Evolutionary conservation across 2,888 invertebrate species (phyloP).

Genomic region (Eupithecia inturbata): DNA sequence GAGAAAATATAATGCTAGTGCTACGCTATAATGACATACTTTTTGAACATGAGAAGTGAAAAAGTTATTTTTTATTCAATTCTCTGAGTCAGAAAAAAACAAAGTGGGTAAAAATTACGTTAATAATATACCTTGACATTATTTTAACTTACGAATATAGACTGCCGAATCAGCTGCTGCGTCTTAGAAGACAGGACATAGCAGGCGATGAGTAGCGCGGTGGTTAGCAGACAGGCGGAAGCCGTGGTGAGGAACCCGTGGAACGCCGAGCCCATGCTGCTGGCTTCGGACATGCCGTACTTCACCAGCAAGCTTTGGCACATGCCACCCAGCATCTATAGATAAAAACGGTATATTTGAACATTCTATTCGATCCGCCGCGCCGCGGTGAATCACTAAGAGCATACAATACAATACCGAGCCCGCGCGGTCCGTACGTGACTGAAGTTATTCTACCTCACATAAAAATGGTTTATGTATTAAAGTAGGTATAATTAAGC

Average conservation of each 20-base stretch:
- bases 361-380: neutral
- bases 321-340: slow-evolving; percentile 89
- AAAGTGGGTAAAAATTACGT: no score
- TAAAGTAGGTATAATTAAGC: neutral
- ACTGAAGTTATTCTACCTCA: no score
- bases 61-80: no score
- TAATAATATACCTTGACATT: no score
- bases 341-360: neutral
- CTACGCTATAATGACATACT: no score
- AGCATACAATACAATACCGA: neutral
- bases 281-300: slow-evolving; percentile 89
- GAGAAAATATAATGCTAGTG: no score
- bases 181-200: slow-evolving; percentile 92
- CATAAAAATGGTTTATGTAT: no score
- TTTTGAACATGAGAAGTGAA: no score
- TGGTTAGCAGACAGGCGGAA: slow-evolving; percentile 91
- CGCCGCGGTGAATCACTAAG: neutral
- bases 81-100: neutral
- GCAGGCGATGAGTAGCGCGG: slow-evolving; percentile 88
- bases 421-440: no score
- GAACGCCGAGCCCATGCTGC: slow-evolving; percentile 90
- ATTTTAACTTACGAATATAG: slow-evolving; percentile 85
- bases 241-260: slow-evolving; percentile 92
- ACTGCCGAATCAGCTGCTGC: slow-evolving; percentile 89
- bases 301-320: slow-evolving; percentile 92